phyloP scores from a whole-genome alignment of 1,140 invertebrate genomes.

The Mya arenaria region DNA sequence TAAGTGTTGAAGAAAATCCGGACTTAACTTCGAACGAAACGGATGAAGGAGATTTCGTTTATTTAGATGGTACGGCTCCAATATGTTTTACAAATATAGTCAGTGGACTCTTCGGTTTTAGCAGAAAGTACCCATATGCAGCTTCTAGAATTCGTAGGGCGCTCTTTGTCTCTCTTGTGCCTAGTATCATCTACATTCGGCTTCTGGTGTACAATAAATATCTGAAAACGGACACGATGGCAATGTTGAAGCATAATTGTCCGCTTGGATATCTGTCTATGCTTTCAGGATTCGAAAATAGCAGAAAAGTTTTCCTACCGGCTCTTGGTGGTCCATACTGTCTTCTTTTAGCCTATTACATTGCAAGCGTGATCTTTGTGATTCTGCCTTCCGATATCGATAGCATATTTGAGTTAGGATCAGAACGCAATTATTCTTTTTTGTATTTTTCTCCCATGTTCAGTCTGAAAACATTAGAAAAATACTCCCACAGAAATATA shows the following conservation, averaged over 20 bases:
- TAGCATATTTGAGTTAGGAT: neutral
- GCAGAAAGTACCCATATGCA: neutral
- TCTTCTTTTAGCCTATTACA: neutral
- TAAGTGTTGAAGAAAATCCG: neutral
- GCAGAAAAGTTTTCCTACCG: slow-evolving; percentile 3
- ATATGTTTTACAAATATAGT: slow-evolving; percentile 2
- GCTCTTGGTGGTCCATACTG: slow-evolving; percentile 23
- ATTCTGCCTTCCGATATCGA: neutral
- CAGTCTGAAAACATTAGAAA: neutral
- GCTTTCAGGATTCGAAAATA: slow-evolving; percentile 23
- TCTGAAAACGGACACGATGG: neutral
- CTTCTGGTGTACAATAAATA: slow-evolving; percentile 1
- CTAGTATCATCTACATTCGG: neutral
- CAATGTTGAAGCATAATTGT: neutral
- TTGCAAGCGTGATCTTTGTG: neutral
- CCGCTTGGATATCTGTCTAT: slow-evolving; percentile 32
- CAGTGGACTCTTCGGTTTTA: neutral
- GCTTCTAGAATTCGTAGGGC: neutral
- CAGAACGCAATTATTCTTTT: neutral
- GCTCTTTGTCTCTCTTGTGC: neutral
- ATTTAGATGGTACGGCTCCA: slow-evolving; percentile 1
- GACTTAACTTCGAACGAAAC: neutral
- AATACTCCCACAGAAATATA: neutral
- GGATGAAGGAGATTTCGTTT: neutral
- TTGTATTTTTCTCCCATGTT: neutral